Conservation (phyloP, 2,797 vertebrate species). For the Decapterus maruadsi region DNA sequence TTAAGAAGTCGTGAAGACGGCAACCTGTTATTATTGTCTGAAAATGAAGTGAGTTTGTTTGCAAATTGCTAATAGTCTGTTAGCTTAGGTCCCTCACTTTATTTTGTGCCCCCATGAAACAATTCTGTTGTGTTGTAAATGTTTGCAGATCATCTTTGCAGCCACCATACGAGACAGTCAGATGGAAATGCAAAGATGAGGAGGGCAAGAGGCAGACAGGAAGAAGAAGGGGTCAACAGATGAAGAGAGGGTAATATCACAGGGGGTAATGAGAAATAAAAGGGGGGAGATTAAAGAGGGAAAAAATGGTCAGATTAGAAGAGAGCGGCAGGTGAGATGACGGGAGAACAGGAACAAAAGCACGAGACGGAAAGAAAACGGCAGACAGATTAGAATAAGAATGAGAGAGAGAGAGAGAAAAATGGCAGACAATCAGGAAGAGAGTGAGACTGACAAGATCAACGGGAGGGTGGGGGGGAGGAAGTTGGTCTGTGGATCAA, state of each 20-base stretch:
- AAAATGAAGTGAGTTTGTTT: too few species aligned
- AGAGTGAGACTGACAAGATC: conserved; percentile 64
- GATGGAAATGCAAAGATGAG: conserved; percentile 21
- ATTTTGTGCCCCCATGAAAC: too few species aligned
- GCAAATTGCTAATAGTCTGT: too few species aligned
- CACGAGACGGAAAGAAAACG: conserved; percentile 30
- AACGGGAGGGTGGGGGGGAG: conserved; percentile 14
- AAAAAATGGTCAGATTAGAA: background rate
- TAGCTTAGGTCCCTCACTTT: too few species aligned
- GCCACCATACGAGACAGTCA: conserved; percentile 13
- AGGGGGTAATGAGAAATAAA: conserved; percentile 1
- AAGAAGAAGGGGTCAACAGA: background rate
- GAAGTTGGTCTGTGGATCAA: conserved; percentile 75
- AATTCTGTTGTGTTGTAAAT: too few species aligned
- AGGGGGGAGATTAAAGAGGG: background rate
- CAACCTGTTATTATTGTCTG: too few species aligned
- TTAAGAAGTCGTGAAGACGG: too few species aligned
- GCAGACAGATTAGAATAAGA: conserved; percentile 48
- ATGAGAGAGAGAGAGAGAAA: conserved; percentile 35
- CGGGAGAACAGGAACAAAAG: conserved; percentile 33
- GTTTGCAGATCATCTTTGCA: too few species aligned
- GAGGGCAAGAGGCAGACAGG: background rate
- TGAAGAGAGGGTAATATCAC: conserved; percentile 3
- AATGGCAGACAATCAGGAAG: conserved; percentile 61
- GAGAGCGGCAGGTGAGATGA: conserved; percentile 36